phyloP scores from a whole-genome alignment of 2,797 vertebrate species.

The Brotula barbata region DNA sequence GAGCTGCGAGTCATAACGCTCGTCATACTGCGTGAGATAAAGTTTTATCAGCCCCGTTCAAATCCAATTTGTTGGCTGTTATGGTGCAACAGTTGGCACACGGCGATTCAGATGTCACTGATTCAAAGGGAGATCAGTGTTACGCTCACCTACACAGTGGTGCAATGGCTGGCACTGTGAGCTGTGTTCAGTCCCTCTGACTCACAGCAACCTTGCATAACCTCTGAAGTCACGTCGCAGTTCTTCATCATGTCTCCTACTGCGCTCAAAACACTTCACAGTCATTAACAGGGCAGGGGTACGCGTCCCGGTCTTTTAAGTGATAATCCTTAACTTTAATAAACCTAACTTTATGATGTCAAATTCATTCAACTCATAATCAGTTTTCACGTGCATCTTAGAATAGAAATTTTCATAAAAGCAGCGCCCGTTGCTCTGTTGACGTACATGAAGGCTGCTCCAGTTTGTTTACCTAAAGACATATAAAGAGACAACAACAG shows the following conservation, averaged over 20 bases:
- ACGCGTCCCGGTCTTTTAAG: too few relatives aligned
- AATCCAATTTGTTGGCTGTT: conserved; percentile 13
- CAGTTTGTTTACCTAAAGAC: too few relatives aligned
- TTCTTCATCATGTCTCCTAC: conserved; percentile 17
- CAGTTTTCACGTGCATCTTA: too few relatives aligned
- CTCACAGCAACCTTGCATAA: conserved; percentile 49
- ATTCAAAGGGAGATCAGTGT: conserved; percentile 41
- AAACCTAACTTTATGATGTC: too few relatives aligned
- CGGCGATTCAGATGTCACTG: conserved; percentile 51
- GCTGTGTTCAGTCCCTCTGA: conserved; percentile 41
- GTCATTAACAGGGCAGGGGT: background rate
- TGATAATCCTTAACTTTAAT: too few relatives aligned
- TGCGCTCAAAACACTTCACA: conserved; percentile 1
- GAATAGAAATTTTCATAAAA: too few relatives aligned
- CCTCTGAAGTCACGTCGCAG: conserved; percentile 29
- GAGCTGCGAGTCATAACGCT: conserved; percentile 3
- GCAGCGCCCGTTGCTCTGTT: too few relatives aligned
- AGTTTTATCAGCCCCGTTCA: conserved; percentile 15
- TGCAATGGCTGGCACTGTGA: conserved; percentile 28
- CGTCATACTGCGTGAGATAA: background rate
- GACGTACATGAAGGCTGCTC: too few relatives aligned
- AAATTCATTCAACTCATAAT: too few relatives aligned
- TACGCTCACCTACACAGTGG: conserved; percentile 50
- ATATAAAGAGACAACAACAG: too few relatives aligned
- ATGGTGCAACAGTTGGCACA: conserved; percentile 27